A percentile compares a stretch with the other conserved stretches of the same genome.
Conservation (phyloP, 2,888 invertebrate species). For the Tanytarsus gracilentus region DNA sequence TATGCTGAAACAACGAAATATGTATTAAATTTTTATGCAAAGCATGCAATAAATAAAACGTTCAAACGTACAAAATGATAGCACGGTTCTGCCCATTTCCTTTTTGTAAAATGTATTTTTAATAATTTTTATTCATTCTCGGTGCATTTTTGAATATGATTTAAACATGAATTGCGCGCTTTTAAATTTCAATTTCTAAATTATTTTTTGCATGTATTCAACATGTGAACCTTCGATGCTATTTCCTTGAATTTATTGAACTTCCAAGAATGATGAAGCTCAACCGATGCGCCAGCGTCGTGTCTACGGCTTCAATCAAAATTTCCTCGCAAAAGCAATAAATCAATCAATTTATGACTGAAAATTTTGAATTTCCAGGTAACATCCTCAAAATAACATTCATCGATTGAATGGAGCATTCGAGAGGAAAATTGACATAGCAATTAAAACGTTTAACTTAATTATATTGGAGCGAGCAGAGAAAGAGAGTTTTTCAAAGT, state of each 20-base stretch:
- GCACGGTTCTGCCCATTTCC: constrained; percentile 12
- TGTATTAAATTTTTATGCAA: not conserved
- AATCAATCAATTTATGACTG: no score
- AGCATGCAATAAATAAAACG: not conserved
- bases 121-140: no score
- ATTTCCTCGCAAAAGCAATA: no score
- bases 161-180: no score
- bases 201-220: not conserved
- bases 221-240: not conserved
- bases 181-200: not conserved
- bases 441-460: constrained; percentile 25
- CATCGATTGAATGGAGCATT: not conserved
- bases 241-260: not conserved
- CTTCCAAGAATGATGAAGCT: no score
- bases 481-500: not conserved
- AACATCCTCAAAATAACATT: not conserved
- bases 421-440: constrained; percentile 10
- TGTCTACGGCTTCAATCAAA: no score
- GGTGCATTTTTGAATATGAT: no score
- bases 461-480: no score
- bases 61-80: not conserved
- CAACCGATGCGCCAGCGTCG: no score
- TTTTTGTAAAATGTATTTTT: constrained; percentile 5
- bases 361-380: no score
- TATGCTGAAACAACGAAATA: no score